Conservation (phyloP, 2,113 vertebrate species). For the Lipophrys pholis region DNA sequence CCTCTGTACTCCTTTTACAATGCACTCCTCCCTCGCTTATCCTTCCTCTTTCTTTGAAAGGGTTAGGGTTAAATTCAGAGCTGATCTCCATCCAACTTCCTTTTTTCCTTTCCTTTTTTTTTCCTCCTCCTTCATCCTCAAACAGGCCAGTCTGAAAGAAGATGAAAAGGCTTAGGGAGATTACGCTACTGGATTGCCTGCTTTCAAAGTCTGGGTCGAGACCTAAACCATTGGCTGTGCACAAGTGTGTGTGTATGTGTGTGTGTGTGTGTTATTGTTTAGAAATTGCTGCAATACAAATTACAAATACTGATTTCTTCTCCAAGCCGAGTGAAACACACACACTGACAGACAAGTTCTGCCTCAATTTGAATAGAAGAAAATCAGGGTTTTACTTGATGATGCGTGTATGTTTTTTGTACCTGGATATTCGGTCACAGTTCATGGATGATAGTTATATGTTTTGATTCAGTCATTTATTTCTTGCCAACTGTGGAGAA, state of each 20-base stretch:
- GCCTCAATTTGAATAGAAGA: too few species aligned
- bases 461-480: neutral
- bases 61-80: slow-evolving; percentile 42
- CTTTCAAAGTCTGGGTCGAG: slow-evolving; percentile 30
- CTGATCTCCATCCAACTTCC: slow-evolving; percentile 32
- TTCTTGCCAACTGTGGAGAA: neutral
- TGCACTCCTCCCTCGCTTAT: neutral
- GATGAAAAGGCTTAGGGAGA: slow-evolving; percentile 44
- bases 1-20: slow-evolving; percentile 9
- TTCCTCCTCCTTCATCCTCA: slow-evolving; percentile 29
- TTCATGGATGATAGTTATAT: neutral
- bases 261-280: slow-evolving; percentile 20
- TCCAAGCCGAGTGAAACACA: neutral
- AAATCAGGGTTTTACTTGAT: neutral
- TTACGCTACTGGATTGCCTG: slow-evolving; percentile 36
- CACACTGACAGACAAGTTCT: neutral
- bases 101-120: slow-evolving; percentile 4
- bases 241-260: too few species aligned
- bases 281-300: neutral
- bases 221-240: slow-evolving; percentile 8
- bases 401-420: neutral
- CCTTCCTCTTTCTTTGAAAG: neutral
- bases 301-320: neutral
- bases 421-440: neutral
- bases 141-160: slow-evolving; percentile 25